Evolutionary conservation across 2,888 invertebrate genomes (phyloP), one percentile per base, ranked within the genome.

Genomic region (Oeneis ivallda): DNA sequence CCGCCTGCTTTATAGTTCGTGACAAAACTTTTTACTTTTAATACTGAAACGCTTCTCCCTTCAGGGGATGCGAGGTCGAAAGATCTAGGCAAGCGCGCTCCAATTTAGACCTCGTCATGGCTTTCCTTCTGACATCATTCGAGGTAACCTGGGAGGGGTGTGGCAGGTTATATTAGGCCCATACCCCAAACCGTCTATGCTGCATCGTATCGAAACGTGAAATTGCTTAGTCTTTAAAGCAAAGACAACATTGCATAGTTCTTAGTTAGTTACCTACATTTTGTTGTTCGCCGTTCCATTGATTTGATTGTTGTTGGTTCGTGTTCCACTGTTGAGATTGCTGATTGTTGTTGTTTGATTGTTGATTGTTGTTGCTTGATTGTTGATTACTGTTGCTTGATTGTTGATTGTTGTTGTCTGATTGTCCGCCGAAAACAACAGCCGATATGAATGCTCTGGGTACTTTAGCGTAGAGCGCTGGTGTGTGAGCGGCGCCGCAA

Each of bases 401-500:
- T 10, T 60, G n/a, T 4, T 61, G 11, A 10, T 61, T 58, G 43
- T 53, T 63, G 50, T 50, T 66, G 39, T 57, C 37, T 9, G 37
- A 32, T 57, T 68, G 64, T 61, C 64, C 65, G n/a, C 61, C 67
- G 54, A 75, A 79, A 0, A 75, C 67, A 1, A 77, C 74, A 6
- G 79, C 74, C 0, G 80, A 70, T 10, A 80, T 59, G 45, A 81
- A 80, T 0, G 73, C 71, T 32, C 72, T 72, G 0, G 83, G 83
- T 0, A 84, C 72, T 0, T 67, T 76, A 0, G 92, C 88, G 70
- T 91, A 92, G 0, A 91, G 66, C 0, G 89, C 92, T 0, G 92
- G 92, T 0, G 92, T 92, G 8, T 83, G 77, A 0, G 83, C 80
- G 0, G 89, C 89, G 0, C 86, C 92, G 52, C 92, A 91, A 0